Evolutionary conservation across 1,140 invertebrate genomes (phyloP), one percentile per base, ranked within the genome.

Genomic region (Diploscapter pachys): DNA sequence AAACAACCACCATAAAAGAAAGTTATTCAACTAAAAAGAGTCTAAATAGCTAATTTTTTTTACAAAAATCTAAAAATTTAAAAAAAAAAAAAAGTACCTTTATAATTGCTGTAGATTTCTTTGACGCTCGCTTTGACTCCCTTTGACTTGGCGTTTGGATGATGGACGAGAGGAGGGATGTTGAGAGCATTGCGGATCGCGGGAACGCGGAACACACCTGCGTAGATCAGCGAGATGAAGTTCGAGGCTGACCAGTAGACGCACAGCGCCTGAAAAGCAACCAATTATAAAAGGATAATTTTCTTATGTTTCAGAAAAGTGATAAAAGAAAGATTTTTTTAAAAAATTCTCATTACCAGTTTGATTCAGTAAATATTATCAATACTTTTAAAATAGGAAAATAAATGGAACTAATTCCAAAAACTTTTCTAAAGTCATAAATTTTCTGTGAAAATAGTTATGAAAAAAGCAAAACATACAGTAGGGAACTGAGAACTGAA

Each of bases 241-340:
- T 98, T 98, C 71, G 90, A 92, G 51, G 91, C 90, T 53, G 90
- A 88, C 95, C 95, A 98, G 85, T 98, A 98, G 57, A 91, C 90
- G 49, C 94, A 87, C 81, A 98, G 90, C 11, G 92, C 93, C 91
- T 91, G 80, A n/a, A 86, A 81, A 31, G 0, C 31, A 31, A 31
- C 31, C 31, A 31, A 31, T 31, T 31, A 31, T 31, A 31, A 31
- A 31, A 31, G 31, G 31, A 31, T 31, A 31, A 31, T 31, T 31
- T 31, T 31, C 31, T 31, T 31, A 31, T 31, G 31, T 31, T 31
- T 31, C 31, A 31, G 31, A 31, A 78, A 53, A 63, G 56, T 11
- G 54, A 64, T 13, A 79, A 74, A 77, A 75, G 79, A 77, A 73
- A 49, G 65, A 76, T 4, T 2, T 48, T 13, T 11, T 11, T 9